Evolutionary conservation across 1,140 invertebrate genomes (phyloP), one percentile per base, ranked within the genome.

Genomic region (Brachystomella parvula): DNA sequence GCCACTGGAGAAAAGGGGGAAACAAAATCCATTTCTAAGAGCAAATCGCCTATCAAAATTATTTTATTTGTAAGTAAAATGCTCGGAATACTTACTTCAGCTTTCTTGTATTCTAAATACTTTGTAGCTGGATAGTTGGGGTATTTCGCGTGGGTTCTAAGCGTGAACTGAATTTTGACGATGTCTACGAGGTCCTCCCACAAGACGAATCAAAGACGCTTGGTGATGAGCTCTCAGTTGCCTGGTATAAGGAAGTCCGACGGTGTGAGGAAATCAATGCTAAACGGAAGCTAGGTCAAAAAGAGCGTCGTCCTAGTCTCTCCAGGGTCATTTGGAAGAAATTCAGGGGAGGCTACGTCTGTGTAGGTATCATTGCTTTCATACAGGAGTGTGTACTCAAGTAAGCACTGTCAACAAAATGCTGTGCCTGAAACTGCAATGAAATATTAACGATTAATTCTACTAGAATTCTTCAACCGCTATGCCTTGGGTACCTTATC

Each of bases 401-500:
- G 71, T 72, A 59, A 47, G 53, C 60, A 58, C 12, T 9, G 26
- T 56, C 21, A 56, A 24, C 53, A 24, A 56, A 21, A n/a, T 56
- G 21, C 12, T 28, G 6, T 56, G 26, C 12, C 12, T 44, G 9
- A 56, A 21, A 56, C 12, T 56, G 12, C 26, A 19, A 30, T n/a
- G n/a, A n/a, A n/a, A n/a, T n/a, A 61, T 31, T 33, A 66, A 29
- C 58, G 17, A 56, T 53, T 35, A 28, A 60, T 60, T 64, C 75
- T 77, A 78, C 53, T 77, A 90, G 88, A 76, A 82, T 89, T 71
- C 82, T 80, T 47, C 85, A 89, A 73, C 88, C 89, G 12, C 76
- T 90, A 65, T 84, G 86, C 75, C 79, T 92, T 70, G 88, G 87
- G 31, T 81, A 81, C 53, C 74, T 92, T 56, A 83, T 92, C 60